Percentiles rank a stretch among this genome's conserved stretches.
These are phyloP conservation scores for Salvelinus fontinalis DNA, from an alignment of 2,113 vertebrate species.

Conservation along the genomic window DNA sequence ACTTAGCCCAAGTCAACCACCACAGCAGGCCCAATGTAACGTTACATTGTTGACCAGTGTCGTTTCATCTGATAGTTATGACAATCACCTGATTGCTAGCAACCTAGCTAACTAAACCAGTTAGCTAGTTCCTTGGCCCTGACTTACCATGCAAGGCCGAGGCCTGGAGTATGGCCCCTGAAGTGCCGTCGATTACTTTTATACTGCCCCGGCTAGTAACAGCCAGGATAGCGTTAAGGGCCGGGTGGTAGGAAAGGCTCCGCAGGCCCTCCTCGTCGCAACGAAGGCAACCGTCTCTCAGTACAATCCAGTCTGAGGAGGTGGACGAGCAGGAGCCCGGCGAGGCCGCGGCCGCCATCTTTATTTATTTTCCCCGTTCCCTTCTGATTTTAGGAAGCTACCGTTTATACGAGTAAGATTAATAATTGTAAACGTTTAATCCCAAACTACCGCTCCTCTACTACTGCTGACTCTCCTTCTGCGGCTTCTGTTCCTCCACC, in stretches of 20 bases:
- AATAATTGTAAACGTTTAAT: constrained; percentile 52
- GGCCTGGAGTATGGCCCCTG: constrained; percentile 93
- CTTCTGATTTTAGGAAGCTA: constrained; percentile 50
- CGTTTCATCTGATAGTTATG: no score
- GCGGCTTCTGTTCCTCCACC: constrained; percentile 68
- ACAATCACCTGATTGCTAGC: neutral
- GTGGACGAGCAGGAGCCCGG: constrained; percentile 80
- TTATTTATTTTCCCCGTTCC: constrained; percentile 66
- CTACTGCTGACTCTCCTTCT: constrained; percentile 69
- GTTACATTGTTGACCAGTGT: no score
- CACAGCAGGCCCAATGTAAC: no score
- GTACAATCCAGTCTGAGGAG: constrained; percentile 92
- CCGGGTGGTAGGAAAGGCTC: constrained; percentile 96
- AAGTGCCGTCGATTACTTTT: constrained; percentile 99
- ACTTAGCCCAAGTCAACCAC: neutral
- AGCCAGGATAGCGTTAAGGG: constrained; percentile 96
- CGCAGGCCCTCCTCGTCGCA: constrained; percentile 96
- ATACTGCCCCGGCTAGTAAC: constrained; percentile 95
- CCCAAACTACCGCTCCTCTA: constrained; percentile 58
- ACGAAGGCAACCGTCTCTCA: constrained; percentile 95
- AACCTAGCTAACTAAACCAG: constrained; percentile 3
- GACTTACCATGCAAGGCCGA: constrained; percentile 90
- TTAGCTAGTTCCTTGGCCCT: neutral
- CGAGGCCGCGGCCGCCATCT: constrained; percentile 84
- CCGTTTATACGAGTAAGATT: constrained; percentile 51